phyloP scores from a whole-genome alignment of 2,113 vertebrate genomes.

The Phylloscopus trochiloides region DNA sequence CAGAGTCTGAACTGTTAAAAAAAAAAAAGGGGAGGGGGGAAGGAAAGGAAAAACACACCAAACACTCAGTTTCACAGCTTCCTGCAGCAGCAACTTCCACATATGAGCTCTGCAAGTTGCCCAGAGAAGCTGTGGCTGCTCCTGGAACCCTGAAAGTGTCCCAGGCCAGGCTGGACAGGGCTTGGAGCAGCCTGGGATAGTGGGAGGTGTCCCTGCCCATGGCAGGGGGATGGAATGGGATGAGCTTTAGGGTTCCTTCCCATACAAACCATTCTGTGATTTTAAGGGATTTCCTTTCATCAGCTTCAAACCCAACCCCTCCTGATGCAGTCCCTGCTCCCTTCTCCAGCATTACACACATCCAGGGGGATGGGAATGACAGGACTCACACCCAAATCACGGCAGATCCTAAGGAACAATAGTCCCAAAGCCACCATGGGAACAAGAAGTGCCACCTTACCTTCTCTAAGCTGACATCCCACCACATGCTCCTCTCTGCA shows the following conservation, averaged over 20 bases:
- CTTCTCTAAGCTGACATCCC: neutral
- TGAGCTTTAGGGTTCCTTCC: neutral
- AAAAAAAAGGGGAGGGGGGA: accelerated
- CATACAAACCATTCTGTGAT: neutral
- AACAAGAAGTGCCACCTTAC: neutral
- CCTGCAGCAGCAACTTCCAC: neutral
- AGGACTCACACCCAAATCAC: neutral
- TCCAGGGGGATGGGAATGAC: neutral
- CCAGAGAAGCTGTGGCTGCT: neutral
- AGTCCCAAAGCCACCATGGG: accelerated
- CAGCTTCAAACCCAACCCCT: neutral
- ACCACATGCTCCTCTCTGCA: neutral
- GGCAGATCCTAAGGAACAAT: neutral
- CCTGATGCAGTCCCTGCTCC: neutral
- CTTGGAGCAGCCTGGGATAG: neutral
- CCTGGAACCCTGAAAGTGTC: neutral
- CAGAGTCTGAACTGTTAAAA: neutral
- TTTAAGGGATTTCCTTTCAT: neutral
- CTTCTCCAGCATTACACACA: neutral
- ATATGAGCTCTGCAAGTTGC: neutral
- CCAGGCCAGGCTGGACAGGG: accelerated
- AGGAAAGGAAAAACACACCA: neutral
- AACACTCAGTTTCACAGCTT: neutral
- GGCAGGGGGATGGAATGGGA: neutral
- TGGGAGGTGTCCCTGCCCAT: neutral